Evolutionary conservation across 1,140 invertebrate genomes (phyloP).

Genomic region (Sweltsa coloradensis): DNA sequence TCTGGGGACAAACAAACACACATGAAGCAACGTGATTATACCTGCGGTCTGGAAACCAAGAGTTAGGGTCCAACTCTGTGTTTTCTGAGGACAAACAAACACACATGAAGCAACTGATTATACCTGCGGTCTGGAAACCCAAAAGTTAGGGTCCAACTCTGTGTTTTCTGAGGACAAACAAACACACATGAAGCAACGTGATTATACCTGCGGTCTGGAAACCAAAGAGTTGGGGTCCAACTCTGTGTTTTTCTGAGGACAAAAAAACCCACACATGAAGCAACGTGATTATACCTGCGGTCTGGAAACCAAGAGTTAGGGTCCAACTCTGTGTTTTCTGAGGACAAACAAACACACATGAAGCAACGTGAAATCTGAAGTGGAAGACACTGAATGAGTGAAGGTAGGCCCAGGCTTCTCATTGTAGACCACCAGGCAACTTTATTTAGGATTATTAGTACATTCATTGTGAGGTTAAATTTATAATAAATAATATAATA

Average conservation of each 20-base stretch:
- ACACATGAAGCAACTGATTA: slow-evolving; percentile 78
- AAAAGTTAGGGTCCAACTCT: slow-evolving; percentile 65
- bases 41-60: slow-evolving; percentile 73
- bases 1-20: too few species aligned
- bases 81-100: too few species aligned
- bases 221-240: slow-evolving; percentile 69
- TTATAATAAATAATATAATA: too few species aligned
- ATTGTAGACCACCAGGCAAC: too few species aligned
- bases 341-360: too few species aligned
- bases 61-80: slow-evolving; percentile 64
- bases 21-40: slow-evolving; percentile 83
- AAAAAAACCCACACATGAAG: too few species aligned
- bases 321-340: slow-evolving; percentile 63
- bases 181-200: too few species aligned
- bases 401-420: too few species aligned
- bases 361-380: slow-evolving; percentile 71
- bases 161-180: slow-evolving; percentile 60
- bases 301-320: slow-evolving; percentile 74
- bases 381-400: too few species aligned
- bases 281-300: slow-evolving; percentile 79
- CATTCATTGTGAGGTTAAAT: too few species aligned
- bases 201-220: slow-evolving; percentile 81
- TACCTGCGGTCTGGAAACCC: slow-evolving; percentile 81
- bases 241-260: slow-evolving; percentile 57
- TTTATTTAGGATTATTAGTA: too few species aligned